Conservation (phyloP, 1,140 invertebrate species). For the Megalopta genalis region DNA sequence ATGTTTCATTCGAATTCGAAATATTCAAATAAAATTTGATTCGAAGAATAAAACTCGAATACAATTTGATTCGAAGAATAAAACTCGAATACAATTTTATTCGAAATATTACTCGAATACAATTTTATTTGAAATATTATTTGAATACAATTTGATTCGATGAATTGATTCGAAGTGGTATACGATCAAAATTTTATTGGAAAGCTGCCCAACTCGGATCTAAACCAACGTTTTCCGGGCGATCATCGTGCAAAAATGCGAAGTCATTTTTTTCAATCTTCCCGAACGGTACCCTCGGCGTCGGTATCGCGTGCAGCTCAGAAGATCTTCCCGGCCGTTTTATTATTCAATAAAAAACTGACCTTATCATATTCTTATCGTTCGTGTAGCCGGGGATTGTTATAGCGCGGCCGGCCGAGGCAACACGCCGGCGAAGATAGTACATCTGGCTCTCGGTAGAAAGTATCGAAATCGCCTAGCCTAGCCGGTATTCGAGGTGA, state of each 20-base stretch:
- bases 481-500: constrained; percentile 2
- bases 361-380: constrained; percentile 24
- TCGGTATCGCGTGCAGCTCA: constrained; percentile 3
- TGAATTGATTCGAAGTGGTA: too few species aligned
- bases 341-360: constrained; percentile 31
- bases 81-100: too few species aligned
- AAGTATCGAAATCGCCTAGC: constrained; percentile 25
- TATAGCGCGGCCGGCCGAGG: constrained; percentile 12
- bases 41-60: too few species aligned
- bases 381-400: constrained; percentile 21
- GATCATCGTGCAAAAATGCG: background rate
- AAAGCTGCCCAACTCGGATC: too few species aligned
- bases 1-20: too few species aligned
- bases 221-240: too few species aligned
- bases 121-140: too few species aligned
- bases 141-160: too few species aligned
- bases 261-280: background rate
- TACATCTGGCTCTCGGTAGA: constrained; percentile 15
- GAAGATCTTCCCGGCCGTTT: background rate
- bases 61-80: too few species aligned
- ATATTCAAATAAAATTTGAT: too few species aligned
- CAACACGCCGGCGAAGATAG: constrained; percentile 19
- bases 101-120: too few species aligned
- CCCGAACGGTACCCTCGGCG: constrained; percentile 10
- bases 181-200: too few species aligned